Conservation (phyloP, 2,797 vertebrate species). For the Argyrosomus regius region DNA sequence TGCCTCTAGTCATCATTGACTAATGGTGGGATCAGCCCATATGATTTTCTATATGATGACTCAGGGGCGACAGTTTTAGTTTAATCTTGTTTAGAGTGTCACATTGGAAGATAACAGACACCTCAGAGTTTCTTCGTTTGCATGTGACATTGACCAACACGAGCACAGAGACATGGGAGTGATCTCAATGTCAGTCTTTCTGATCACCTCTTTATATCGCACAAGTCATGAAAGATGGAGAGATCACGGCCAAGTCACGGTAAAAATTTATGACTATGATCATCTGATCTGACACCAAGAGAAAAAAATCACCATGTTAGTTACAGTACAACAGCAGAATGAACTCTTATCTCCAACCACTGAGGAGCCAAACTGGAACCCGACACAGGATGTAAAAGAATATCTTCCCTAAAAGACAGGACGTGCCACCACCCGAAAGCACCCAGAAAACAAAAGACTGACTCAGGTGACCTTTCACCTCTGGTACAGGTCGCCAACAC, state of each 20-base stretch:
- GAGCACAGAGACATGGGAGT: not conserved
- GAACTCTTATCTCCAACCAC: constrained; percentile 8
- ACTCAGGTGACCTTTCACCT: constrained; percentile 58
- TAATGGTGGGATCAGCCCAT: too few relatives aligned
- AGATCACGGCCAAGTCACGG: not conserved
- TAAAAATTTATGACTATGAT: not conserved
- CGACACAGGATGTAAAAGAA: constrained; percentile 17
- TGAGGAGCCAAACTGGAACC: not conserved
- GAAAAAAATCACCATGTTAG: too few relatives aligned
- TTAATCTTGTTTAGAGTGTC: too few relatives aligned
- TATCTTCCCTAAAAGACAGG: constrained; percentile 28
- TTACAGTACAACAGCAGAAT: not conserved
- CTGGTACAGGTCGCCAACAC: constrained; percentile 60
- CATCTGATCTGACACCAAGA: not conserved
- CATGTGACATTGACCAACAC: not conserved
- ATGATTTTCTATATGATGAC: too few relatives aligned
- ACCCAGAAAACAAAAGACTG: constrained; percentile 55
- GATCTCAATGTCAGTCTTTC: too few relatives aligned
- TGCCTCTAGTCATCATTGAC: too few relatives aligned
- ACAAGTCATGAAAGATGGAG: not conserved
- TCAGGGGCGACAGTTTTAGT: too few relatives aligned
- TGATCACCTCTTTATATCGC: not conserved
- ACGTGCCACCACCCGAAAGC: constrained; percentile 20
- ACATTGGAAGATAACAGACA: too few relatives aligned
- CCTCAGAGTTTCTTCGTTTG: too few relatives aligned